These are phyloP conservation scores for Nylanderia fulva DNA, from an alignment of 1,140 invertebrate species.

Conservation along the genomic window DNA sequence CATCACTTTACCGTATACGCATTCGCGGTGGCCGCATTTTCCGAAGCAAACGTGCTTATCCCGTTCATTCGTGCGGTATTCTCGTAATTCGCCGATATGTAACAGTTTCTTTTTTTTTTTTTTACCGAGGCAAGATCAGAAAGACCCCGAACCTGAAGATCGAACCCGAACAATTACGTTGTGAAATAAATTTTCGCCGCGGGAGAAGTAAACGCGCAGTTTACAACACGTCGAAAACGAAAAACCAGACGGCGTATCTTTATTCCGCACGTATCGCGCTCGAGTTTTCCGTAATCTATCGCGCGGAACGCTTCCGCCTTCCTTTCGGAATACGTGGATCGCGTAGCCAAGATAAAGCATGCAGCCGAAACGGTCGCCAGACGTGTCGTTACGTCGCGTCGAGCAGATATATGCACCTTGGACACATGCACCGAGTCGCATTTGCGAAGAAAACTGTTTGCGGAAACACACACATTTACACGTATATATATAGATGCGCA, in stretches of 20 bases:
- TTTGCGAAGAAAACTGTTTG: not conserved
- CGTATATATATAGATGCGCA: not conserved
- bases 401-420: constrained; percentile 1
- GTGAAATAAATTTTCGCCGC: no score
- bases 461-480: no score
- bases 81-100: constrained; percentile 56
- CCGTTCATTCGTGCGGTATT: constrained; percentile 7
- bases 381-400: constrained; percentile 20
- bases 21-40: constrained; percentile 51
- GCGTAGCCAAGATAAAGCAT: not conserved
- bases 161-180: no score
- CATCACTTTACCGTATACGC: constrained; percentile 50
- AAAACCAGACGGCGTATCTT: no score
- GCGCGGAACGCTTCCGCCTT: not conserved
- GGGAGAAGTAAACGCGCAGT: no score
- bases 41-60: not conserved
- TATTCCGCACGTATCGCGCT: not conserved
- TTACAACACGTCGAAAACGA: no score
- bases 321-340: constrained; percentile 3
- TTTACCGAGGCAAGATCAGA: not conserved
- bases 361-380: not conserved
- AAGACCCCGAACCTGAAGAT: not conserved
- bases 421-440: not conserved
- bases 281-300: not conserved
- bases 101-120: no score